A percentile compares a stretch with the other conserved stretches of the same genome.
These are phyloP conservation scores for Lamellibrachia luymesi DNA, from an alignment of 1,140 invertebrate genomes.

Conservation along the genomic window DNA sequence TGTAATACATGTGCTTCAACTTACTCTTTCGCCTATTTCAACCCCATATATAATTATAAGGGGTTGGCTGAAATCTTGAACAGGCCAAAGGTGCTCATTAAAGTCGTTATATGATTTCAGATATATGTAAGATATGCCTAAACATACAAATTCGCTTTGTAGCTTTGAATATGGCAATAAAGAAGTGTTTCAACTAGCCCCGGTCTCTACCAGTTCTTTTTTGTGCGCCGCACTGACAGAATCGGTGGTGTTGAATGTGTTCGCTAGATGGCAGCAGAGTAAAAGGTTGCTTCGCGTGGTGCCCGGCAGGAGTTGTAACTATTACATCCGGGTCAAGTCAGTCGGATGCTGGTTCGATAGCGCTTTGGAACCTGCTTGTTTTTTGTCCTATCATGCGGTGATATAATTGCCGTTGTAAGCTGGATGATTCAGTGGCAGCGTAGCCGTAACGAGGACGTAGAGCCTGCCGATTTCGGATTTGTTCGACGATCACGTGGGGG, in stretches of 20 bases:
- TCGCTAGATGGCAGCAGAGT: background rate
- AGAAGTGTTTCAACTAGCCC: too few relatives aligned
- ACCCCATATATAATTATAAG: too few relatives aligned
- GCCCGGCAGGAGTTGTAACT: background rate
- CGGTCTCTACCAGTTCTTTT: too few relatives aligned
- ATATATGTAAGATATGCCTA: too few relatives aligned
- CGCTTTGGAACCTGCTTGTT: background rate
- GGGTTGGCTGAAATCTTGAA: too few relatives aligned
- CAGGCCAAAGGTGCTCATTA: too few relatives aligned
- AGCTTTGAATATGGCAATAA: too few relatives aligned
- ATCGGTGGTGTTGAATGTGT: background rate
- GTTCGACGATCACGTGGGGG: background rate
- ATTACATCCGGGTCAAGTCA: conserved; percentile 4
- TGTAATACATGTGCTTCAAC: too few relatives aligned
- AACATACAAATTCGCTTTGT: too few relatives aligned
- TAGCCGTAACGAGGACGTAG: background rate
- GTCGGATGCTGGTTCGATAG: background rate
- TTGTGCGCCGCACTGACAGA: too few relatives aligned
- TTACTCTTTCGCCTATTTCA: too few relatives aligned
- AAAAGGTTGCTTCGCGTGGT: background rate
- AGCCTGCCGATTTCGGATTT: background rate
- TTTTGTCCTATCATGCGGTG: background rate
- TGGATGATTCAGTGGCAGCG: background rate
- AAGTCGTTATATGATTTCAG: too few relatives aligned
- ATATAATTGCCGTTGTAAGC: conserved; percentile 1